phyloP scores from a whole-genome alignment of 2,113 vertebrate genomes.

The Mastomys coucha region DNA sequence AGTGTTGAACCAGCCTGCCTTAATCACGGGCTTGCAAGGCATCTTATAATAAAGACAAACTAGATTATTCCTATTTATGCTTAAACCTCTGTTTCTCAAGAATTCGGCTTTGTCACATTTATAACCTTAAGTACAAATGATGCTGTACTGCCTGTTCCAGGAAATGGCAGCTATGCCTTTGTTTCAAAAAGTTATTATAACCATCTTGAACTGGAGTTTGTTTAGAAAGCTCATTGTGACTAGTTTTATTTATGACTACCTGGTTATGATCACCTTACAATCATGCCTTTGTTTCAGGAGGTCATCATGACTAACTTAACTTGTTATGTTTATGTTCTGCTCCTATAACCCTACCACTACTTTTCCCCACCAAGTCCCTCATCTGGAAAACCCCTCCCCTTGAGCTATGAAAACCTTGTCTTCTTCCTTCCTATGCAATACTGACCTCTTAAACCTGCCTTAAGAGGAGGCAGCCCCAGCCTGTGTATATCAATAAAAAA shows the following conservation, averaged over 20 bases:
- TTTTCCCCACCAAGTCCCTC: neutral
- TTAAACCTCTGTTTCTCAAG: neutral
- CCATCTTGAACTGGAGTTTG: neutral
- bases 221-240: neutral
- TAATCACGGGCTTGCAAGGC: neutral
- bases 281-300: neutral
- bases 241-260: neutral
- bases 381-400: neutral
- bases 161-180: neutral
- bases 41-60: neutral
- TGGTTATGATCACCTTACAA: neutral
- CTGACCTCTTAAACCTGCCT: neutral
- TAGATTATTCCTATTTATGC: neutral
- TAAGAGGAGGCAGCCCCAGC: neutral
- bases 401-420: neutral
- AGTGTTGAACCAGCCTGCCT: neutral
- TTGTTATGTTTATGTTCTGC: neutral
- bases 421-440: neutral
- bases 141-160: neutral
- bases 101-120: neutral
- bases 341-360: neutral
- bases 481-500: neutral
- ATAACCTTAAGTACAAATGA: neutral
- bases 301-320: neutral
- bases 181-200: neutral